A percentile compares a stretch with the other conserved stretches of the same genome.
Evolutionary conservation across 2,888 invertebrate species (phyloP).

Genomic region (Encarsia formosa): DNA sequence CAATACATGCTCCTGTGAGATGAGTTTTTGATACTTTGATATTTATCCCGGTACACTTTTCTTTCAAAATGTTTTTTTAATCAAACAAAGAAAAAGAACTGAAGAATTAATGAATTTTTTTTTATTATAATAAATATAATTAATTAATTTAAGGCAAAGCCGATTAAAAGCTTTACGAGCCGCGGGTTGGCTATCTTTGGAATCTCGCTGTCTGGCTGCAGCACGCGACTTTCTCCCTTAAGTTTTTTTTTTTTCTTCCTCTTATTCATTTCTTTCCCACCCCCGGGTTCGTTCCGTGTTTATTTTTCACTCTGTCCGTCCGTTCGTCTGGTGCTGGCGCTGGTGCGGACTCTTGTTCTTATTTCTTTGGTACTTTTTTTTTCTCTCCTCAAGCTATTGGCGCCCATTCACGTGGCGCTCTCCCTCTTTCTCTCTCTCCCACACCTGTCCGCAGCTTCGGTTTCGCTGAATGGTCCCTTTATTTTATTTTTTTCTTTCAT

Average conservation of each 20-base stretch:
- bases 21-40: too few relatives aligned
- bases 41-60: too few relatives aligned
- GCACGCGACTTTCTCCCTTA: background rate
- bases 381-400: background rate
- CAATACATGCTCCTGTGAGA: too few relatives aligned
- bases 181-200: too few relatives aligned
- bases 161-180: too few relatives aligned
- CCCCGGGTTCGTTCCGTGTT: background rate
- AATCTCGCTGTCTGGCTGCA: background rate
- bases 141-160: too few relatives aligned
- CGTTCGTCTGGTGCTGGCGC: constrained; percentile 10
- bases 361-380: background rate
- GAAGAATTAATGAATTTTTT: too few relatives aligned
- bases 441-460: background rate
- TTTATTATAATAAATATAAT: too few relatives aligned
- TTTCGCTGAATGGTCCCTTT: constrained; percentile 3
- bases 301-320: constrained; percentile 6
- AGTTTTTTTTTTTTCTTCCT: background rate
- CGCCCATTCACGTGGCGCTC: constrained; percentile 5
- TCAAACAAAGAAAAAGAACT: too few relatives aligned
- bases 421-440: background rate
- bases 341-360: constrained; percentile 5
- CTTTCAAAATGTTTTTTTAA: too few relatives aligned
- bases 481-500: too few relatives aligned
- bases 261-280: background rate